These are phyloP conservation scores for Caenorhabditis sp. DNA, from an alignment of 2,888 invertebrate species.

Conservation along the genomic window DNA sequence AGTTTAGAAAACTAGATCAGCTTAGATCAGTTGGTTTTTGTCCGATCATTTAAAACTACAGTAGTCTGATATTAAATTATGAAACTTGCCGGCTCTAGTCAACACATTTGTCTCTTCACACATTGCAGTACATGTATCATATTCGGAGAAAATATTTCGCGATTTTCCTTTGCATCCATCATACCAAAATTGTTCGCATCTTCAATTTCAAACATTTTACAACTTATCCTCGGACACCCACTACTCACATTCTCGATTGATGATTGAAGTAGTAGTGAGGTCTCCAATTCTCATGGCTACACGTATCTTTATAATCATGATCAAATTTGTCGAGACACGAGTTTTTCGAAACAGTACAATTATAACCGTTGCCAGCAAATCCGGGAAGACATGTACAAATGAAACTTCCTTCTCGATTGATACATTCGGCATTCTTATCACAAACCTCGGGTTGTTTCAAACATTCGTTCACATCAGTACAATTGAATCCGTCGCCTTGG, in stretches of 20 bases:
- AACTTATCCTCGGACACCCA: background rate
- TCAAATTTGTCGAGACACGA: constrained; percentile 66
- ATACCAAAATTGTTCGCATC: constrained; percentile 62
- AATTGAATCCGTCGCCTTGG: constrained; percentile 66
- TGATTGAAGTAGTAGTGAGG: constrained; percentile 64
- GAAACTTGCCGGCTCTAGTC: constrained; percentile 56
- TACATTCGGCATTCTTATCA: constrained; percentile 63
- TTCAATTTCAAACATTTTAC: background rate
- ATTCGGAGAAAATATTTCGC: constrained; percentile 62
- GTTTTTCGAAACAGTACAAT: constrained; percentile 59
- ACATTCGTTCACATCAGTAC: constrained; percentile 68
- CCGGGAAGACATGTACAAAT: constrained; percentile 62
- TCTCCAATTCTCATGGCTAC: constrained; percentile 61
- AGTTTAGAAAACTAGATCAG: no score
- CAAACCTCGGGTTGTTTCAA: constrained; percentile 54
- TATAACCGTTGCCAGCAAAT: constrained; percentile 67
- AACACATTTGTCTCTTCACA: constrained; percentile 65
- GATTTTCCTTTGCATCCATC: constrained; percentile 60
- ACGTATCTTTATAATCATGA: constrained; percentile 57
- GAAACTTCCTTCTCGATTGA: constrained; percentile 61
- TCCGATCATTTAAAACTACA: no score
- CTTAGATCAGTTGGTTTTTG: no score
- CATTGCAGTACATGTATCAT: constrained; percentile 62
- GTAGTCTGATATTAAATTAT: no score
- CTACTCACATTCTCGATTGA: constrained; percentile 49